Evolutionary conservation across 1,140 invertebrate genomes (phyloP).

Genomic region (Drosophila nasuta): DNA sequence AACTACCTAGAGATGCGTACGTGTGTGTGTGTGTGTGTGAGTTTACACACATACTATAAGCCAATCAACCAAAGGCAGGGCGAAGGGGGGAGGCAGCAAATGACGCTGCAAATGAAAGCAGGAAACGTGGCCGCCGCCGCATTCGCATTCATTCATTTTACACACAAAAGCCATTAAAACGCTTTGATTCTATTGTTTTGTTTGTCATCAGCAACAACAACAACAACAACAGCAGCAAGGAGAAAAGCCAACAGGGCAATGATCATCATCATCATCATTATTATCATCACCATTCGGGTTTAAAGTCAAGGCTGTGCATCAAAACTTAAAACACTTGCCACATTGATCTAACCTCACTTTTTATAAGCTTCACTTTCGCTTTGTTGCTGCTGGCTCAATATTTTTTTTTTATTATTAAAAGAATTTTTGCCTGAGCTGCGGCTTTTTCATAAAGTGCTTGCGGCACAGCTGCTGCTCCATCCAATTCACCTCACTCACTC

Average conservation of each 20-base stretch:
- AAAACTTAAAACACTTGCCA: constrained; percentile 3
- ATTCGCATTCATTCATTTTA: constrained; percentile 77
- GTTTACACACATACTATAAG: constrained; percentile 21
- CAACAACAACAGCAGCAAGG: constrained; percentile 35
- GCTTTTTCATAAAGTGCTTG: constrained; percentile 74
- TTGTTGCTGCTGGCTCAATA: constrained; percentile 62
- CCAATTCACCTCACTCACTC: background rate
- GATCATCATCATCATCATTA: background rate
- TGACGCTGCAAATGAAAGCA: constrained; percentile 81
- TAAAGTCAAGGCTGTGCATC: constrained; percentile 53
- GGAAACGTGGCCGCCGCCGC: constrained; percentile 63
- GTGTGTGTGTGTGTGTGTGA: constrained; percentile 1
- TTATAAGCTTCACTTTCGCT: constrained; percentile 56
- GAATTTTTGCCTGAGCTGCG: constrained; percentile 73
- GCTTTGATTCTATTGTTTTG: constrained; percentile 83
- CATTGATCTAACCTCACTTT: constrained; percentile 24
- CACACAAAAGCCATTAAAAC: constrained; percentile 82
- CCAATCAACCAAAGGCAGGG: constrained; percentile 23
- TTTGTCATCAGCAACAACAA: constrained; percentile 77
- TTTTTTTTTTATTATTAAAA: constrained; percentile 75
- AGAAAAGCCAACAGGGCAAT: constrained; percentile 28
- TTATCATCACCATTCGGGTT: constrained; percentile 14
- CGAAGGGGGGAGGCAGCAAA: constrained; percentile 51
- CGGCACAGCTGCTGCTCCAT: constrained; percentile 40
- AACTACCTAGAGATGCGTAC: constrained; percentile 41